These are phyloP conservation scores for Polyommatus icarus DNA, from an alignment of 2,888 invertebrate species.

Conservation along the genomic window DNA sequence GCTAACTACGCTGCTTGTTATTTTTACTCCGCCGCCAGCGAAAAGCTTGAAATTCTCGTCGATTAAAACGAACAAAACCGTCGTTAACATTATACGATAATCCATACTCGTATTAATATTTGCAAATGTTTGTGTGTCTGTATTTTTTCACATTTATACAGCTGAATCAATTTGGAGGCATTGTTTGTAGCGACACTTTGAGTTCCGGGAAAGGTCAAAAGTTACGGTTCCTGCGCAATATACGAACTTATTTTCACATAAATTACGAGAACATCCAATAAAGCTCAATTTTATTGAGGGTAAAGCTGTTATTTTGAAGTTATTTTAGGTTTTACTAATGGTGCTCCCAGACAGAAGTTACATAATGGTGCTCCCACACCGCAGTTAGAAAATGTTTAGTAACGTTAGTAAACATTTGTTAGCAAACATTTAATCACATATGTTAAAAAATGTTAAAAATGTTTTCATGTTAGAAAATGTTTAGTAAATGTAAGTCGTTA, in stretches of 20 bases:
- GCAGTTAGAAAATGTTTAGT: too few species aligned
- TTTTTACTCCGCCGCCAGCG: not conserved
- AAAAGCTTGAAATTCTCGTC: slow-evolving; percentile 10
- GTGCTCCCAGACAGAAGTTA: too few species aligned
- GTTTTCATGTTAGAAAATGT: too few species aligned
- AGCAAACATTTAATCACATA: too few species aligned
- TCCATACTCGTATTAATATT: too few species aligned
- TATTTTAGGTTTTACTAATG: not conserved
- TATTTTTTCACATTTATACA: not conserved
- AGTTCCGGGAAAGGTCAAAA: not conserved
- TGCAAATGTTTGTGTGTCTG: too few species aligned
- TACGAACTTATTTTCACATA: not conserved
- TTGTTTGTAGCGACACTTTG: not conserved
- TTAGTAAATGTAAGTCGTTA: too few species aligned
- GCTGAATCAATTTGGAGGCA: not conserved
- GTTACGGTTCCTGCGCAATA: not conserved
- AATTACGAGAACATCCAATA: too few species aligned
- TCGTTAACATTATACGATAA: not conserved
- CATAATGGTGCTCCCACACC: too few species aligned
- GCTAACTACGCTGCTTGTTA: slow-evolving; percentile 23
- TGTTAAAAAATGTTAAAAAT: too few species aligned
- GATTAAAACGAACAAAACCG: not conserved
- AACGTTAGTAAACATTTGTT: too few species aligned
- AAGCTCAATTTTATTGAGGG: not conserved
- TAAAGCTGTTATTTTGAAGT: not conserved